Evolutionary conservation across 2,888 invertebrate genomes (phyloP), one percentile per base, ranked within the genome.

Genomic region (Tubiluchus corallicola): DNA sequence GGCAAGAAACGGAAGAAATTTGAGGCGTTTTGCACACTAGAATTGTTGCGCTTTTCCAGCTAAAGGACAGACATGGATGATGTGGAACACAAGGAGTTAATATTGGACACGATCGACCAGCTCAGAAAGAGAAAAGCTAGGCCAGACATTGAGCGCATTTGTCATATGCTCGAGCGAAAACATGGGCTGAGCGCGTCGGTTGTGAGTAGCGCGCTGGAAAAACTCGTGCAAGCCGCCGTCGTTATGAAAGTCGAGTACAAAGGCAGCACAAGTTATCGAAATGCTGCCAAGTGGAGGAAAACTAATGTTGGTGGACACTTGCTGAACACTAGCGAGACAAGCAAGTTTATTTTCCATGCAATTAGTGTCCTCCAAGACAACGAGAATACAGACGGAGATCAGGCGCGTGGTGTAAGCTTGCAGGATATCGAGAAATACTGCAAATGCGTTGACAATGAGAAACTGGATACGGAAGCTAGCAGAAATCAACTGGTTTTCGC

Each of bases 231-330:
- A 54, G 74, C 74, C 48, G 78, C 77, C 59, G 73, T 75, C 54
- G 77, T 83, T 45, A 73, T 77, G 51, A 79, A 79, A 71, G 83
- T 83, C 20, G 79, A 82, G 59, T 83, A 82, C 63, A 84, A 83
- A 67, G 82, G 82, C 56, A 79, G 75, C 66, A 79, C 77, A 52
- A 82, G 81, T 67, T 83, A 83, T 61, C 71, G 83, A 55, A 82
- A 81, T 68, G 79, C 81, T 41, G 76, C 78, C 42, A 81, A 61
- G 53, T 63, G 61, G 55, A 57, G 59, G 75, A 69, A 77, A 72
- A 74, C 72, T 65, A 56, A 63, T 50, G 21, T 51, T 21, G 54
- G 55, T 21, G 54, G 55, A 18, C 55, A 53, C 41, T 53, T 55
- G n/a, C 49, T 55, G 15, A 58, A 57, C 48, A 55, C 57, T 9